phyloP scores from a whole-genome alignment of 2,113 vertebrate genomes.

The Gopherus flavomarginatus region DNA sequence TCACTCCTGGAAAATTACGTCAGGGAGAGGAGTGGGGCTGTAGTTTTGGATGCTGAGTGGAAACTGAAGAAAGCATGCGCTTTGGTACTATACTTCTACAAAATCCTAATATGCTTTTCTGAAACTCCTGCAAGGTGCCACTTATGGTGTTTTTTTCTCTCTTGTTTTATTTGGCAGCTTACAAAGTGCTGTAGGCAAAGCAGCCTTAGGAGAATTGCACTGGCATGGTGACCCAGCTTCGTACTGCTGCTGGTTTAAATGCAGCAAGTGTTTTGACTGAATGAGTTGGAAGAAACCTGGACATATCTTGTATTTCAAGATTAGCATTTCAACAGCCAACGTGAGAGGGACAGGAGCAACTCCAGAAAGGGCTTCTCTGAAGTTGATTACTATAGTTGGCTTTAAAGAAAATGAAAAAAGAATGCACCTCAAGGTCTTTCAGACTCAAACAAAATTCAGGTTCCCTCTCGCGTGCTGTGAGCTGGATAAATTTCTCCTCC shows the following conservation, averaged over 20 bases:
- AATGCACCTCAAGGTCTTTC: constrained; percentile 84
- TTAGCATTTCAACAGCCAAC: constrained; percentile 23
- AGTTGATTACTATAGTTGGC: neutral
- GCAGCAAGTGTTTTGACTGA: constrained; percentile 3
- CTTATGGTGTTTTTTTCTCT: constrained; percentile 58
- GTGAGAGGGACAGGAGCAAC: constrained; percentile 6
- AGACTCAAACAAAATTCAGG: constrained; percentile 84
- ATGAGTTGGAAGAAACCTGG: constrained; percentile 39
- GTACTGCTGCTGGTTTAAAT: constrained; percentile 36
- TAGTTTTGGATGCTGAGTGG: constrained; percentile 53
- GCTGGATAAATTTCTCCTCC: constrained; percentile 94
- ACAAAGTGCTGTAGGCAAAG: constrained; percentile 37
- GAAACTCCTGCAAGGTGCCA: constrained; percentile 69
- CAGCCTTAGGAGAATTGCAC: constrained; percentile 46
- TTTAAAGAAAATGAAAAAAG: constrained; percentile 88
- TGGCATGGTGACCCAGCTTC: constrained; percentile 56
- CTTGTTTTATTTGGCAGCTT: constrained; percentile 73
- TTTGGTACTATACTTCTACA: constrained; percentile 17
- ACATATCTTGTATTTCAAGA: constrained; percentile 23
- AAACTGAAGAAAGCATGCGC: constrained; percentile 56
- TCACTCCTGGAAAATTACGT: constrained; percentile 37
- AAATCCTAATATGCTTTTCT: constrained; percentile 58
- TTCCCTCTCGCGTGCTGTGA: constrained; percentile 89
- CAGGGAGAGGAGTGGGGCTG: constrained; percentile 46
- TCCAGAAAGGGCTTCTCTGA: constrained; percentile 39